phyloP scores from a whole-genome alignment of 2,113 vertebrate species.

The Tyrannus savana region DNA sequence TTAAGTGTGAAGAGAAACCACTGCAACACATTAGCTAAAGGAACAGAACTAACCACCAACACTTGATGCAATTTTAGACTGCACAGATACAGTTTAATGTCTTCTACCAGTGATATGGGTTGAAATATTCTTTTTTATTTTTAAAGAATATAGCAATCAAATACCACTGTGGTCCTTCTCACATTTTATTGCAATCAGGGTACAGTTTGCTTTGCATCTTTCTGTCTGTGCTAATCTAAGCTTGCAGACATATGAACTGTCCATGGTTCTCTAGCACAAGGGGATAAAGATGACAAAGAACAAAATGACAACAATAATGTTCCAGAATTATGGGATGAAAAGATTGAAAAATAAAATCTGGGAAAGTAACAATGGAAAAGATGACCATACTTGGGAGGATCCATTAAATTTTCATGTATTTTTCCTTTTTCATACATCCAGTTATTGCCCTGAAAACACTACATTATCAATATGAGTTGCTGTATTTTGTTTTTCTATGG shows the following conservation, averaged over 20 bases:
- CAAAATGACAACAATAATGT: neutral
- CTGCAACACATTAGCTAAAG: neutral
- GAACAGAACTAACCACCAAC: neutral
- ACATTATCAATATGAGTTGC: neutral
- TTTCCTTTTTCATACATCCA: neutral
- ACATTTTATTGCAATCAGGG: neutral
- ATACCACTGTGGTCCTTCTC: neutral
- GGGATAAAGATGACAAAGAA: neutral
- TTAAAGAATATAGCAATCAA: neutral
- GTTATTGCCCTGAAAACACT: neutral
- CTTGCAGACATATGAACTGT: neutral
- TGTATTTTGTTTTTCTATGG: neutral
- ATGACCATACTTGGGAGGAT: neutral
- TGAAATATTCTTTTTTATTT: neutral
- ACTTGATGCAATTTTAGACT: conserved; percentile 3
- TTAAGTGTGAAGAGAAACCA: neutral
- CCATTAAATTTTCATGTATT: neutral
- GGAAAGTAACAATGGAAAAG: neutral
- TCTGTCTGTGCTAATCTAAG: neutral
- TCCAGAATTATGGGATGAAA: neutral
- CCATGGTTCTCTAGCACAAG: neutral
- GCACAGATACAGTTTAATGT: neutral
- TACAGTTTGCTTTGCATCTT: neutral
- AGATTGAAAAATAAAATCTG: neutral
- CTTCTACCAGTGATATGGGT: neutral